Base-by-base conservation (phyloP, 2,797 vertebrate genomes). In the Galaxias olidus region DNA sequence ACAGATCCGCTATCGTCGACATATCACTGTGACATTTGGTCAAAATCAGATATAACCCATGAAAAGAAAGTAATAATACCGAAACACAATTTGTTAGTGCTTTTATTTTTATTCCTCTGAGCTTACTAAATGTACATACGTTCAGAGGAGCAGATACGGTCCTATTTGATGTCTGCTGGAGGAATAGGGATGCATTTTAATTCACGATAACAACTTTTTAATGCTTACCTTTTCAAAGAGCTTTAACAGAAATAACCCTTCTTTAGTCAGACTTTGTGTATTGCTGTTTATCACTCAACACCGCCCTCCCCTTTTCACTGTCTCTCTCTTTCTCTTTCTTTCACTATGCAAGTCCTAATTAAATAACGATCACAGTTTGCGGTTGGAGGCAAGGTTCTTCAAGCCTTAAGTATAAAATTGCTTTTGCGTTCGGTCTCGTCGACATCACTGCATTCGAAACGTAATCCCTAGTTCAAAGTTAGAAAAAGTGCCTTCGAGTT, bases 271-370 rank as follows among this genome's bases (percentile, higher is more conserved):
- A 12, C 50, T 59, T 13, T 45, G 73, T 50, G 11, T 47, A 14
- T 50, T 52, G 59, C 56, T 77, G 61, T 70, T 72, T 76, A 68
- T 77, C 72, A 63, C 30, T 65, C 50, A 57, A 30, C 19, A 49
- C 61, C 54, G 55, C 75, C 20, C 73, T 48, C 11, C 43, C 59
- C 19, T 47, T n/a, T 42, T 51, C 57, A 44, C 41, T 45, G 40
- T 45, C 58, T 48, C 48, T 59, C 75, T 58, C 79, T 72, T 66
- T 74, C 66, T 12, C n/a, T 52, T 43, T 50, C 61, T 68, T 46
- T 8, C 61, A 65, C 78, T 72, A 46, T 70, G 59, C 77, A 82
- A 79, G 77, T 76, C 78, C 65, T 84, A 79, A 86, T 79, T 86
- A 76, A 86, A 78, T 81, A 81, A 82, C 77, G 78, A 72, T 79